Evolutionary conservation across 2,888 invertebrate genomes (phyloP), one percentile per base, ranked within the genome.

Genomic region (Caenorhabditis zanzibari): DNA sequence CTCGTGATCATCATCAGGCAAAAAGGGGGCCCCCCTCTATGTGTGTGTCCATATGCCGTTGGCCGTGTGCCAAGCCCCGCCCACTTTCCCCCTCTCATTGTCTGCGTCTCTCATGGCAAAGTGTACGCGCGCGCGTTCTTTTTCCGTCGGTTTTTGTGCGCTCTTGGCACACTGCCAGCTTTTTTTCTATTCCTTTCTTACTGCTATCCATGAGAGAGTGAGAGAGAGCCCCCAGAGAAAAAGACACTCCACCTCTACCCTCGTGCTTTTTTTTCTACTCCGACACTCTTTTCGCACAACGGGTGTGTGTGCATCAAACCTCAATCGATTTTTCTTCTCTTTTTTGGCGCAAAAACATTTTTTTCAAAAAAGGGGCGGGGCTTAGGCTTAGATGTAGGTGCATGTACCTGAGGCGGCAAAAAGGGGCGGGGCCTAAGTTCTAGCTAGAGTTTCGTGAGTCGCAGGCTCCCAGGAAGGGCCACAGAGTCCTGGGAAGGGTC

Each of bases 11-110:
- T n/a, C 5, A 35, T n/a, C n/a, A n/a, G n/a, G n/a, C n/a, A n/a
- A n/a, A n/a, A n/a, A n/a, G n/a, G 44, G 32, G 16, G 38, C 52
- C 56, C 44, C 26, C 35, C n/a, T n/a, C n/a, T n/a, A n/a, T 61
- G 35, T 19, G 35, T 9, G 54, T 64, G 49, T 64, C 69, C 81
- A 82, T 71, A 82, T 82, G 82, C 82, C 71, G n/a, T 79, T 82
- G 82, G 82, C 76, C 58, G 24, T 14, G 24, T 28, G 54, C 82
- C 82, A 82, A 76, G 49, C 49, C 66, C 52, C 76, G 72, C 76
- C 82, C 72, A 32, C 58, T 35, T 38, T 61, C n/a, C n/a, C n/a
- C 59, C 10, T 19, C 3, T 35, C n/a, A 4, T 7, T 4, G 38
- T 64, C 66, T 54, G 44, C 64, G 64, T 64, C 28, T 74, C 26